Evolutionary conservation across 1,140 invertebrate species (phyloP).

Genomic region (Heliothis subflexa): DNA sequence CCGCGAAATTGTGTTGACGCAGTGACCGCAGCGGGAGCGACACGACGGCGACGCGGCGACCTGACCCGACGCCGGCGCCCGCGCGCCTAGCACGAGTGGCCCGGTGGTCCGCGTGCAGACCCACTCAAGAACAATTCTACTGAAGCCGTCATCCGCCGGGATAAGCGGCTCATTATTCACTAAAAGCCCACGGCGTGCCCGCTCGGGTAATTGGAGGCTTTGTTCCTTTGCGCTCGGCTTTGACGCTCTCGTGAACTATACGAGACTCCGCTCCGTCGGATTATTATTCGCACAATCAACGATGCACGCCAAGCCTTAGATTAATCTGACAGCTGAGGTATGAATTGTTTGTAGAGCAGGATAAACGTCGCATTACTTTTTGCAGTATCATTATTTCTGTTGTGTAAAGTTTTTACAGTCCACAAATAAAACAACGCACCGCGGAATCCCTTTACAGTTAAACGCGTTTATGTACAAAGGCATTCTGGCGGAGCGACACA

Average conservation of each 20-base stretch:
- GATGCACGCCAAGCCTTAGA: constrained; percentile 66
- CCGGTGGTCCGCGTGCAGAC: constrained; percentile 70
- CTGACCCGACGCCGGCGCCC: not conserved
- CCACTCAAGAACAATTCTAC: constrained; percentile 77
- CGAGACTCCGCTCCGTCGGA: constrained; percentile 63
- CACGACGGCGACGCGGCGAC: constrained; percentile 7
- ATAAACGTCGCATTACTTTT: constrained; percentile 64
- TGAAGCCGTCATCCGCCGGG: constrained; percentile 74
- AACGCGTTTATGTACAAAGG: constrained; percentile 39
- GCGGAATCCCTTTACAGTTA: constrained; percentile 25
- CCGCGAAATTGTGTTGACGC: constrained; percentile 75
- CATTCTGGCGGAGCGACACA: constrained; percentile 6
- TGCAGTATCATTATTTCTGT: constrained; percentile 49
- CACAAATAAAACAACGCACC: constrained; percentile 37
- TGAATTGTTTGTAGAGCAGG: constrained; percentile 61
- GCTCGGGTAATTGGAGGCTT: constrained; percentile 82
- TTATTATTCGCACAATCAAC: constrained; percentile 79
- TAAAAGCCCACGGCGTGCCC: constrained; percentile 84
- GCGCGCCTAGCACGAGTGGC: constrained; percentile 37
- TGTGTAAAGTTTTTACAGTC: constrained; percentile 44
- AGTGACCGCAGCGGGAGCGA: constrained; percentile 63
- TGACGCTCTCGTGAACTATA: constrained; percentile 73
- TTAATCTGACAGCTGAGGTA: constrained; percentile 74
- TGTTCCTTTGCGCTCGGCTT: constrained; percentile 77
- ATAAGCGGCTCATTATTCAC: constrained; percentile 85